Conservation (phyloP, 2,797 vertebrate genomes). For the Florisuga fusca region DNA sequence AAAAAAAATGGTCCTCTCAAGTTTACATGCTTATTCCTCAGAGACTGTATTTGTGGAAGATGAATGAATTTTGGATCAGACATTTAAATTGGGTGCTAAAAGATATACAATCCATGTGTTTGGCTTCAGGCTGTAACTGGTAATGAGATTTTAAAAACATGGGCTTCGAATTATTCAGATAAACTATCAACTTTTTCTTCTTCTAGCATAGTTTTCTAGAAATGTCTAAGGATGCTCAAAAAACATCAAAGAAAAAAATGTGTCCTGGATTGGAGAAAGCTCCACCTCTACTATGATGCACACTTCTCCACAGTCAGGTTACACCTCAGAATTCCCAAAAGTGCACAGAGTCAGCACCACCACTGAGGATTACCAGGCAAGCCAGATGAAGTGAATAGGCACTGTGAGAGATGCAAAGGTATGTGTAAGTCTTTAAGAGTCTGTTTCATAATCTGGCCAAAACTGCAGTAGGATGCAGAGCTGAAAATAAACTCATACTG, state of each 20-base stretch:
- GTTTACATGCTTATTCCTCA: background rate
- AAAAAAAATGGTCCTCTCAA: background rate
- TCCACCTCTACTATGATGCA: background rate
- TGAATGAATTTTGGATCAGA: background rate
- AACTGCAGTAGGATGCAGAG: background rate
- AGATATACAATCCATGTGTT: background rate
- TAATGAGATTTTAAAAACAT: background rate
- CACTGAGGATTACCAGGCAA: background rate
- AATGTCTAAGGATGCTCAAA: background rate
- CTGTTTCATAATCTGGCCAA: background rate
- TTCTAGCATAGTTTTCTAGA: background rate
- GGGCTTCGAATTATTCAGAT: background rate
- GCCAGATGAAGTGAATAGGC: background rate
- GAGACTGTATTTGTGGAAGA: background rate
- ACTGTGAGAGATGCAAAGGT: background rate
- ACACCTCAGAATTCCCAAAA: background rate
- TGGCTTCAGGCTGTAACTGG: background rate
- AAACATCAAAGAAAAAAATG: background rate
- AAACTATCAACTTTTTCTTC: background rate
- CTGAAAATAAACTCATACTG: background rate
- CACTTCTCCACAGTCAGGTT: background rate
- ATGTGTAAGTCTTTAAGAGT: rapidly evolving
- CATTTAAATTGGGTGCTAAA: background rate
- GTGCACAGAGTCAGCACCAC: background rate
- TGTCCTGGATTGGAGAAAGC: background rate